phyloP scores from a whole-genome alignment of 2,888 invertebrate genomes.

The Agrilus mali region DNA sequence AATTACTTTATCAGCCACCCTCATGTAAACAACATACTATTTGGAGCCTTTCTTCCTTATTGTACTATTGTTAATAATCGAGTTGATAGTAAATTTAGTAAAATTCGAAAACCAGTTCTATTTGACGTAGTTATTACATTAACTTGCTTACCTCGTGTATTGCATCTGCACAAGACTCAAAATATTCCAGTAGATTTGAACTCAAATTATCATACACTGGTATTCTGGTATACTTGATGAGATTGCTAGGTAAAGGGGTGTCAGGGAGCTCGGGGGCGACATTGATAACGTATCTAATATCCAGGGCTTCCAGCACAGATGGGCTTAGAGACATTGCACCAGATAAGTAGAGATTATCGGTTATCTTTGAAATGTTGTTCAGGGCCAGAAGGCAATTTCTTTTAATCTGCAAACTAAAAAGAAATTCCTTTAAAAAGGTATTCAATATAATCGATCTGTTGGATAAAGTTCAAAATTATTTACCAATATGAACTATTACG shows the following conservation, averaged over 20 bases:
- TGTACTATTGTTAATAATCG: too few relatives aligned
- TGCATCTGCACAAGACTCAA: conserved; percentile 65
- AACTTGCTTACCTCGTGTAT: conserved; percentile 58
- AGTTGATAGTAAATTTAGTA: too few relatives aligned
- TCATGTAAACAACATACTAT: too few relatives aligned
- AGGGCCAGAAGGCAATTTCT: neutral
- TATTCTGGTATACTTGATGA: conserved; percentile 49
- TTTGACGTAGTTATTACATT: conserved; percentile 3
- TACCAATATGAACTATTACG: too few relatives aligned
- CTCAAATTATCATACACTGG: conserved; percentile 62
- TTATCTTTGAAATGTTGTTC: conserved; percentile 50
- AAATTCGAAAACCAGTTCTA: neutral
- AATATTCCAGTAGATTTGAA: conserved; percentile 57
- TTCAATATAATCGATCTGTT: too few relatives aligned
- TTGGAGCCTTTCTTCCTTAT: too few relatives aligned
- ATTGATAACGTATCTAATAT: conserved; percentile 68
- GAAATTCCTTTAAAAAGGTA: too few relatives aligned
- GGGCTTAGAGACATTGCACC: conserved; percentile 66
- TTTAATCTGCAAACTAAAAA: too few relatives aligned
- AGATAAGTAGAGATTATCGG: conserved; percentile 61
- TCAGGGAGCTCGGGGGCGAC: conserved; percentile 74
- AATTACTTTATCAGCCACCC: too few relatives aligned
- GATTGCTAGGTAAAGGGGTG: conserved; percentile 41
- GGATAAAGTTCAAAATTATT: too few relatives aligned
- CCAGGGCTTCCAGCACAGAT: conserved; percentile 50